Base-by-base conservation (phyloP, 2,888 invertebrate species). In the Ceriagrion tenellum region DNA sequence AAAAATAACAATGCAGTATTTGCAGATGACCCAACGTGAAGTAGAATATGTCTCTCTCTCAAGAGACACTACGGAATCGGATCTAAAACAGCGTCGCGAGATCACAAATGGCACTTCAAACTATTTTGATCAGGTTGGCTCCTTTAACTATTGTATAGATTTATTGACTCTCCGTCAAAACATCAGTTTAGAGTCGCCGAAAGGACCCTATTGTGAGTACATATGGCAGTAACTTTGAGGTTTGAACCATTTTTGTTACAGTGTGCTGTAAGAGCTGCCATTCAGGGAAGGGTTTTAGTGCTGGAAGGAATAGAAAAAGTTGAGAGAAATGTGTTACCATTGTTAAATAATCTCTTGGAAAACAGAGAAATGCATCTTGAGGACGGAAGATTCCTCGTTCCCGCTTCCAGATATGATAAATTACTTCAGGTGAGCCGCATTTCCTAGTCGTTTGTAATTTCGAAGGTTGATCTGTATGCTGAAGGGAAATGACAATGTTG, bases 311-410 rank as follows among this genome's bases (percentile, higher is more conserved):
- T 99, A 95, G 99, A 99, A 97, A 99, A 99, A 97, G 99, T 99
- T 0, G 99, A 99, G 97, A 97, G 99, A 95, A 99, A 99, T 97
- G 99, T 99, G 88, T 97, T 99, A 95, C 99, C 99, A 69, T 98
- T 99, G 93, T 97, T 99, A 88, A 99, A 99, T 97, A 99, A 99
- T 97, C 97, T 99, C 95, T 97, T 99, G 95, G 99, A 99, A 97
- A 99, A 99, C 97, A 97, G 99, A 95, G 99, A 99, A 97, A 99
- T 99, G 99, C 99, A 99, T 97, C 97, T 99, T 95, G 99, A 99
- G 97, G 99, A 99, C 97, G 99, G 99, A 0, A 97, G 99, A 96
- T 99, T 99, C 96, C 97, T 99, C 81, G 98, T 99, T 96, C 98
- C 99, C 0, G 98, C 99, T 18, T 97, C 98, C 8, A 98, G 99